phyloP scores from a whole-genome alignment of 2,113 vertebrate species.

The Crotophaga sulcirostris region DNA sequence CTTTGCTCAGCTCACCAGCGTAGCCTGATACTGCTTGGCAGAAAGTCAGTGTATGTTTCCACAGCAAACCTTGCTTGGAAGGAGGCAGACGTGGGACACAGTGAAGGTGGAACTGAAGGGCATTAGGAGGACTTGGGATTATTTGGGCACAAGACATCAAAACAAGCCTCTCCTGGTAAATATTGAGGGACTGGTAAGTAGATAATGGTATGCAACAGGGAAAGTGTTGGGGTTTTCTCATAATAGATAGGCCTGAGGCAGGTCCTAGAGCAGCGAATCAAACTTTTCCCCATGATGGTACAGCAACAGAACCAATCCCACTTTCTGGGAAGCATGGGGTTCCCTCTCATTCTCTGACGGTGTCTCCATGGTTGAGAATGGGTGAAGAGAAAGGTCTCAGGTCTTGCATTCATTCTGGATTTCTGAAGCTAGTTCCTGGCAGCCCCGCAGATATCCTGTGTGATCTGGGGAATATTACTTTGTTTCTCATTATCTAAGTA shows the following conservation, averaged over 20 bases:
- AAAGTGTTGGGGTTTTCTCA: not conserved
- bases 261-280: not conserved
- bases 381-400: not conserved
- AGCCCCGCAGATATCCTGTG: not conserved
- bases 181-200: conserved; percentile 17
- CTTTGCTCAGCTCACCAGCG: not conserved
- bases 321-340: not conserved
- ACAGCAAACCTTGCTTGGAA: not conserved
- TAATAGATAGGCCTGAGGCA: not conserved
- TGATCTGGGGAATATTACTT: not conserved
- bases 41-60: not conserved
- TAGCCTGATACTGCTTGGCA: not conserved
- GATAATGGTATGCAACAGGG: not conserved
- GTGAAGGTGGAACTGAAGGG: not conserved
- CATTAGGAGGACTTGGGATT: not conserved
- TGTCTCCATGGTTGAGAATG: not conserved
- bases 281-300: not conserved
- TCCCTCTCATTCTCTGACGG: not conserved
- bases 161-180: not conserved
- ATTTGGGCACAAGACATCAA: not conserved
- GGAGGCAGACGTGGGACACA: not conserved
- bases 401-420: not conserved
- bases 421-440: not conserved
- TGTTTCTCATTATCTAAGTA: not conserved
- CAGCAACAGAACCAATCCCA: not conserved